Conservation (phyloP, 2,113 vertebrate species). For the Eonycteris spelaea region DNA sequence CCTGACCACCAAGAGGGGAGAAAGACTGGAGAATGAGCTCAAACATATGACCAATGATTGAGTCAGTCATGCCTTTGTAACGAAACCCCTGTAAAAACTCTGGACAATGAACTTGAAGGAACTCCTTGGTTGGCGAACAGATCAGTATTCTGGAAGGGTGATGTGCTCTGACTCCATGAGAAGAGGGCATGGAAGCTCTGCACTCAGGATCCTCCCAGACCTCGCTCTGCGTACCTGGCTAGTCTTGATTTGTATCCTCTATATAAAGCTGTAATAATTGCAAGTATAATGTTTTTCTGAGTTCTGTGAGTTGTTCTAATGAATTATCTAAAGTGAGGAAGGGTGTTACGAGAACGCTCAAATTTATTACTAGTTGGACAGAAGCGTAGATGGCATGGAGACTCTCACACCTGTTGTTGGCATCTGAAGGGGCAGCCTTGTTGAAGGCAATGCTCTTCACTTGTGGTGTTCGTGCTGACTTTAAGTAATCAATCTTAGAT, state of each 20-base stretch:
- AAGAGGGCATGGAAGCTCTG: neutral
- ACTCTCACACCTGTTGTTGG: neutral
- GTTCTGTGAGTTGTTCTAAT: neutral
- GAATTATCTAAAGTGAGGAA: neutral
- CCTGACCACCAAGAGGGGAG: neutral
- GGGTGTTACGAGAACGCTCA: neutral
- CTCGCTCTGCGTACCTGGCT: neutral
- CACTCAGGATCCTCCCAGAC: neutral
- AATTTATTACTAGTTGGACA: neutral
- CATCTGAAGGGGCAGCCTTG: neutral
- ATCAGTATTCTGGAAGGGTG: rapidly evolving
- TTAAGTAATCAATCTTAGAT: neutral
- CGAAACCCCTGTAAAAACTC: neutral
- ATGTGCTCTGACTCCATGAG: no score
- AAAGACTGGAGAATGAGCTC: neutral
- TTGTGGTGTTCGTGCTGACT: neutral
- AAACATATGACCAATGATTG: neutral
- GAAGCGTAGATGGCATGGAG: neutral
- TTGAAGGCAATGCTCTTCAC: no score
- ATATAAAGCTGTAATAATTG: neutral
- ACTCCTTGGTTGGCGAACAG: neutral
- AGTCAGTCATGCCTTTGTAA: rapidly evolving
- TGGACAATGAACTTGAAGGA: neutral
- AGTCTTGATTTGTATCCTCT: neutral
- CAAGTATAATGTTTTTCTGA: neutral